Conservation (phyloP, 2,113 vertebrate species). For the Elephantulus edwardii region DNA sequence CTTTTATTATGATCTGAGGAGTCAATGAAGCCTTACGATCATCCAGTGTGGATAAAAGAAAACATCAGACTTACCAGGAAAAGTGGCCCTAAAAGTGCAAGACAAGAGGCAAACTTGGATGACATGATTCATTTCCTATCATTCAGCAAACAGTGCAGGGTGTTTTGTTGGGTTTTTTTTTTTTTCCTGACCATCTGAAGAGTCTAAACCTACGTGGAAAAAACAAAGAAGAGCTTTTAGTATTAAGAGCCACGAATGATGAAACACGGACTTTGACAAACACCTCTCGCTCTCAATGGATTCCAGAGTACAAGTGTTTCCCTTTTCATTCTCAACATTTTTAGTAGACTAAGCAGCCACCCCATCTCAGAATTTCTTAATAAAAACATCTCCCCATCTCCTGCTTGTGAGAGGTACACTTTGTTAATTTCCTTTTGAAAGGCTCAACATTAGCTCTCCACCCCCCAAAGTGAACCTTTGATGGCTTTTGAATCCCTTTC, state of each 20-base stretch:
- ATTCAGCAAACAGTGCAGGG: no score
- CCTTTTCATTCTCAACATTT: constrained; percentile 35
- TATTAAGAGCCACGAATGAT: constrained; percentile 24
- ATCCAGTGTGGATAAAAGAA: constrained; percentile 48
- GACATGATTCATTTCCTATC: constrained; percentile 69
- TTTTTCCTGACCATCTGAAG: constrained; percentile 50
- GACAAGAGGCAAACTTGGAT: constrained; percentile 53
- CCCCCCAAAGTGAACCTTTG: constrained; percentile 47
- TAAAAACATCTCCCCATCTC: constrained; percentile 22
- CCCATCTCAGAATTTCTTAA: constrained; percentile 12
- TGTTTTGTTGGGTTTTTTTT: constrained; percentile 54
- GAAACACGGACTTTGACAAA: neutral
- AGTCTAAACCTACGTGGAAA: constrained; percentile 14
- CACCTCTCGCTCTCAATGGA: neutral
- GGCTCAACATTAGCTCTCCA: constrained; percentile 58
- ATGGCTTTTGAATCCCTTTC: constrained; percentile 64
- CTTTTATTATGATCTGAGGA: constrained; percentile 29
- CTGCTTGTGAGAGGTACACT: neutral
- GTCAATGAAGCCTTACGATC: constrained; percentile 45
- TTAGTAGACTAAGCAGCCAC: constrained; percentile 10
- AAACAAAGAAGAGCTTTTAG: constrained; percentile 4
- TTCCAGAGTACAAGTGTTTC: constrained; percentile 39
- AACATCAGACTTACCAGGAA: constrained; percentile 83
- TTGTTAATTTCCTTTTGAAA: constrained; percentile 51
- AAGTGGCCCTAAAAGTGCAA: constrained; percentile 35